phyloP scores from a whole-genome alignment of 2,113 vertebrate species.

The Monopterus albus region DNA sequence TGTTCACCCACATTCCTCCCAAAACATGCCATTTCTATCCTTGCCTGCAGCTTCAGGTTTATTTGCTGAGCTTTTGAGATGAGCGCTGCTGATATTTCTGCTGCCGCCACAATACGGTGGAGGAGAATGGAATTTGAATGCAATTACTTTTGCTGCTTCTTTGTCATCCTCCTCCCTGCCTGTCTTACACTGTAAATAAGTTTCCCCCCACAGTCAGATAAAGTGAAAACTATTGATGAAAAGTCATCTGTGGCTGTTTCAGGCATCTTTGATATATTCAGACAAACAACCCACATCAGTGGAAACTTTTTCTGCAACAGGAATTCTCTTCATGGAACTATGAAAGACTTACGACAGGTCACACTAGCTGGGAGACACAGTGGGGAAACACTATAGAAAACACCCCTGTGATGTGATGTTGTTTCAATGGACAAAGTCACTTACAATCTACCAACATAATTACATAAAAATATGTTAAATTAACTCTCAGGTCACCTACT shows the following conservation, averaged over 20 bases:
- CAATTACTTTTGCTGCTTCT: conserved; percentile 32
- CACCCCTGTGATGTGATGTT: too few species aligned
- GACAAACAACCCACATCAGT: conserved; percentile 22
- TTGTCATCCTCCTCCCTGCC: conserved; percentile 42
- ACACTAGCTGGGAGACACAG: not conserved
- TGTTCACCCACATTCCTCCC: too few species aligned
- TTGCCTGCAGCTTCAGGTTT: too few species aligned
- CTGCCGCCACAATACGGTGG: not conserved
- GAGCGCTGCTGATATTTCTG: conserved; percentile 22
- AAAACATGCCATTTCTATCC: too few species aligned
- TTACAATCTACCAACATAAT: not conserved
- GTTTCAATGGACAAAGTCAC: not conserved
- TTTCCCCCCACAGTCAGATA: conserved; percentile 44
- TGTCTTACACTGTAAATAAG: conserved; percentile 24
- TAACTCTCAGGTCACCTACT: conserved; percentile 36
- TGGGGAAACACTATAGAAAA: not conserved
- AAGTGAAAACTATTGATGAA: conserved; percentile 54
- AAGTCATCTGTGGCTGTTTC: conserved; percentile 32
- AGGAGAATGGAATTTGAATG: conserved; percentile 35
- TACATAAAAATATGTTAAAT: conserved; percentile 14
- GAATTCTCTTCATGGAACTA: not conserved
- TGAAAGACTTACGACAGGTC: conserved; percentile 4
- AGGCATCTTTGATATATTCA: conserved; percentile 26
- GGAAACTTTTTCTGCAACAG: conserved; percentile 20
- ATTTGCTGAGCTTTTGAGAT: conserved; percentile 5